Conservation (phyloP, 2,113 vertebrate genomes). For the Cavia porcellus region DNA sequence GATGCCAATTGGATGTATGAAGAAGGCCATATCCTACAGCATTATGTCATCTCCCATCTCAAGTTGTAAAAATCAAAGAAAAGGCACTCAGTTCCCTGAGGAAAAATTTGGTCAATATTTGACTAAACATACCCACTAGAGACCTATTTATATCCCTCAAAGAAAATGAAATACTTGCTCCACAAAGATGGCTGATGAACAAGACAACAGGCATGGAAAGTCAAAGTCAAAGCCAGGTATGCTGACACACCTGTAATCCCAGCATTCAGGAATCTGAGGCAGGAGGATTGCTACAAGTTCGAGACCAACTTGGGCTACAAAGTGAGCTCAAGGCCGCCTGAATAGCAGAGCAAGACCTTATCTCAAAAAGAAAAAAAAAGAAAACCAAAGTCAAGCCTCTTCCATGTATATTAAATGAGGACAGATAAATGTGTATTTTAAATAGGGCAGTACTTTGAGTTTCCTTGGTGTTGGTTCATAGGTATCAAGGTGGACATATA, state of each 20-base stretch:
- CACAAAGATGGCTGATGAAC: background rate
- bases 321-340: no score
- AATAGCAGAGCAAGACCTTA: no score
- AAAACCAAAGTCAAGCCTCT: background rate
- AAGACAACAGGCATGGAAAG: background rate
- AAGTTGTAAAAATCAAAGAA: constrained; percentile 35
- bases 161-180: background rate
- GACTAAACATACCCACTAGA: background rate
- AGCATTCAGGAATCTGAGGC: no score
- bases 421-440: background rate
- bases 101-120: constrained; percentile 19
- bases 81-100: background rate
- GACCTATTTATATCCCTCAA: background rate
- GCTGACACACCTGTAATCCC: no score
- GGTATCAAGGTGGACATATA: background rate
- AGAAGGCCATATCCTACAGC: background rate
- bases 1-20: background rate
- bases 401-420: accelerated
- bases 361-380: no score
- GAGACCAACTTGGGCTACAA: no score
- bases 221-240: background rate
- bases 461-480: constrained; percentile 6
- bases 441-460: background rate
- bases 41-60: background rate
- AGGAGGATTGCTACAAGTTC: no score